Evolutionary conservation across 2,888 invertebrate genomes (phyloP).

Genomic region (Keiferia lycopersicella): DNA sequence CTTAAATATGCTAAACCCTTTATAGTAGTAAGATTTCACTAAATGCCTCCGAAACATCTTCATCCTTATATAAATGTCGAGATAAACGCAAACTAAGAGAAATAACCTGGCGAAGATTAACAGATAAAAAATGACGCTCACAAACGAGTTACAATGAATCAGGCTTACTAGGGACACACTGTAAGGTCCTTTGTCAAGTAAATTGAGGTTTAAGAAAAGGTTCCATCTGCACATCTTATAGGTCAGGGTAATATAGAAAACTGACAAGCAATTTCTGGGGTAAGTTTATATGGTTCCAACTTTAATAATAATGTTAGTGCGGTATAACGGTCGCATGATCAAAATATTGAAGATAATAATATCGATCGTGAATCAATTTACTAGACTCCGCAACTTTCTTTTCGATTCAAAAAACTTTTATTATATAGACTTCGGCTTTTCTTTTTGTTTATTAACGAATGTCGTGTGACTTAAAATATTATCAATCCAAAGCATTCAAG

Average conservation of each 20-base stretch:
- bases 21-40: slow-evolving; percentile 11
- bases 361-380: no score
- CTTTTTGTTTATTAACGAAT: no score
- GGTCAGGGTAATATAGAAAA: background rate
- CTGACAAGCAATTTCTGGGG: background rate
- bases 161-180: slow-evolving; percentile 45
- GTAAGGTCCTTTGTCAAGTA: slow-evolving; percentile 30
- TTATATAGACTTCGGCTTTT: no score
- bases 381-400: no score
- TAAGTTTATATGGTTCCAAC: no score
- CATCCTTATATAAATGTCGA: slow-evolving; percentile 44
- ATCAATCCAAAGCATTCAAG: no score
- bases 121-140: slow-evolving; percentile 53
- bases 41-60: slow-evolving; percentile 33
- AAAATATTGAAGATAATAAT: no score
- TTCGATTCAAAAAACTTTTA: no score
- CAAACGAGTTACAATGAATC: slow-evolving; percentile 50
- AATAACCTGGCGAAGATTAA: slow-evolving; percentile 51
- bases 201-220: slow-evolving; percentile 9
- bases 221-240: background rate
- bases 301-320: no score
- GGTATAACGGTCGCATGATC: no score
- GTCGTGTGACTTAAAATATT: no score
- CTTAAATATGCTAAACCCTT: slow-evolving; percentile 19
- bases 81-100: slow-evolving; percentile 52